These are phyloP conservation scores for Symphodus melops DNA, from an alignment of 2,113 vertebrate genomes.

Conservation along the genomic window DNA sequence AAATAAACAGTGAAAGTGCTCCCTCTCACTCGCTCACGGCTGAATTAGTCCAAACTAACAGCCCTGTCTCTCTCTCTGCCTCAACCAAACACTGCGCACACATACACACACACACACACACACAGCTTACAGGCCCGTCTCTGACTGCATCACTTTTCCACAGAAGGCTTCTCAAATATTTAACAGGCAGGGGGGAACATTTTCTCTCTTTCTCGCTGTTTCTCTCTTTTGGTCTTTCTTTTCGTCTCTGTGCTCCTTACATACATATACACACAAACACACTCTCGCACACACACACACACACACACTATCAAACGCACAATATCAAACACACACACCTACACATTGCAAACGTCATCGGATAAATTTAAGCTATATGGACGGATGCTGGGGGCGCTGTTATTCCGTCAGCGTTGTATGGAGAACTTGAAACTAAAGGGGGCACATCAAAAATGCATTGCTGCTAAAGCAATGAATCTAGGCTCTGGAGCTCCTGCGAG, in stretches of 20 bases:
- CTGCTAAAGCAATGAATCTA: conserved; percentile 64
- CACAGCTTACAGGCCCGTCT: conserved; percentile 65
- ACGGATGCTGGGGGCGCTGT: conserved; percentile 66
- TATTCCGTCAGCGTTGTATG: conserved; percentile 51
- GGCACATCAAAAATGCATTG: conserved; percentile 78
- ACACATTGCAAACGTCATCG: conserved; percentile 58
- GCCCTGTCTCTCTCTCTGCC: conserved; percentile 50
- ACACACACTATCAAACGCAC: conserved; percentile 2
- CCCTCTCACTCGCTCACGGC: conserved; percentile 66
- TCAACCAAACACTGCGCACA: conserved; percentile 32
- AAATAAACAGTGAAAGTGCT: conserved; percentile 81
- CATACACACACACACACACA: conserved; percentile 30
- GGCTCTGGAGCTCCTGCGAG: conserved; percentile 49
- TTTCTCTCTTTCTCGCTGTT: conserved; percentile 67
- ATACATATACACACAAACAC: not conserved
- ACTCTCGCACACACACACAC: conserved; percentile 22
- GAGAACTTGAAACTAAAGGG: conserved; percentile 58
- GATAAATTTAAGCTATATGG: conserved; percentile 58
- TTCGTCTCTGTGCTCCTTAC: conserved; percentile 13
- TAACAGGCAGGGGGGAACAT: conserved; percentile 77
- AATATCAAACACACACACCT: conserved; percentile 18
- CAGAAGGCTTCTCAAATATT: conserved; percentile 81
- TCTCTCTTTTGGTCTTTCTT: conserved; percentile 42
- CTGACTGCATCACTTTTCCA: conserved; percentile 74
- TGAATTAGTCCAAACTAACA: conserved; percentile 74